Percentiles rank a stretch among this genome's conserved stretches.
Conservation (phyloP, 2,888 invertebrate species). For the Lasioglossum leucozonium region DNA sequence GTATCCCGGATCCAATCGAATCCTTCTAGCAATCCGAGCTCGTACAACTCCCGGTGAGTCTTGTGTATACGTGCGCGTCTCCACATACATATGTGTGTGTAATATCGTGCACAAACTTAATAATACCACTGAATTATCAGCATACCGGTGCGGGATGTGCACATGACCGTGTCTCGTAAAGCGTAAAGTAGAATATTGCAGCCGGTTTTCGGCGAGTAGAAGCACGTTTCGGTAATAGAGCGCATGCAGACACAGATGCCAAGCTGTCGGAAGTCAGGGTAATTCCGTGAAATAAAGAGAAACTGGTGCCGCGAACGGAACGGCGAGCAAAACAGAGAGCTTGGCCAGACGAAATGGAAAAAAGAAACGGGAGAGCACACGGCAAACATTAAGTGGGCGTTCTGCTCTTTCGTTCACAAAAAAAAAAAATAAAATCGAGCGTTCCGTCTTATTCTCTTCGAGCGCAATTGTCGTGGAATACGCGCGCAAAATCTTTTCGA, state of each 20-base stretch:
- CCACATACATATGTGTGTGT: not conserved
- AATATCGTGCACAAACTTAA: slow-evolving; percentile 16
- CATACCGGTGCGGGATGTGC: slow-evolving; percentile 22
- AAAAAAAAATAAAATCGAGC: no score
- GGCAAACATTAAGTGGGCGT: slow-evolving; percentile 9
- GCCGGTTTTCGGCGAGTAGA: slow-evolving; percentile 28
- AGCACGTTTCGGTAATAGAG: slow-evolving; percentile 26
- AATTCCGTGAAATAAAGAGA: slow-evolving; percentile 27
- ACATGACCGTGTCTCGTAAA: slow-evolving; percentile 31
- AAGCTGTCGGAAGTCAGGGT: slow-evolving; percentile 40
- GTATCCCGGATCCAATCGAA: slow-evolving; percentile 29
- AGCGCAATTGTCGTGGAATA: not conserved
- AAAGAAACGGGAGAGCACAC: slow-evolving; percentile 22
- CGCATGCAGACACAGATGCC: slow-evolving; percentile 11
- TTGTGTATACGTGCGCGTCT: not conserved
- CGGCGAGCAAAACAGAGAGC: not conserved
- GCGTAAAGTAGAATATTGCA: slow-evolving; percentile 40
- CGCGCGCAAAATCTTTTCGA: no score
- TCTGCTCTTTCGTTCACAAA: not conserved
- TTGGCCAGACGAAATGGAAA: not conserved
- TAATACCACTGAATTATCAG: slow-evolving; percentile 31
- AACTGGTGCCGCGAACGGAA: not conserved
- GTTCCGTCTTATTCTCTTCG: not conserved
- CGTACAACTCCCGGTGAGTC: not conserved
- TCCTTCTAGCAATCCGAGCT: not conserved